phyloP scores from a whole-genome alignment of 2,113 vertebrate genomes.

The Gallinago media region DNA sequence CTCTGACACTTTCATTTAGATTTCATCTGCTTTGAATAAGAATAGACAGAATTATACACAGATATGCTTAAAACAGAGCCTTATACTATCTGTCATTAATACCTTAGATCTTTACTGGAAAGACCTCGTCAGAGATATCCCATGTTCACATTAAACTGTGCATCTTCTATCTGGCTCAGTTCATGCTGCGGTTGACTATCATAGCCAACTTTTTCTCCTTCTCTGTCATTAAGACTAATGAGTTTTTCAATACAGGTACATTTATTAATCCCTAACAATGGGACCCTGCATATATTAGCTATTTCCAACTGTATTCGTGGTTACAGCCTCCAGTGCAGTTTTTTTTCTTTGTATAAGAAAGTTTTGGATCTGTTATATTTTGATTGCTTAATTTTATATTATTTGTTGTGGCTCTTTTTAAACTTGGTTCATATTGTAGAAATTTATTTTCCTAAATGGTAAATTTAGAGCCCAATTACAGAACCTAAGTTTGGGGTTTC shows the following conservation, averaged over 20 bases:
- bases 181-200: neutral
- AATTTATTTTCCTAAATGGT: neutral
- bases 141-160: neutral
- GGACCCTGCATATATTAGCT: neutral
- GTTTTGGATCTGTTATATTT: neutral
- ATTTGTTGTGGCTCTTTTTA: neutral
- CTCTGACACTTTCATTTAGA: neutral
- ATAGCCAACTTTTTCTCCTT: neutral
- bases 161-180: neutral
- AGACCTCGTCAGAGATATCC: neutral
- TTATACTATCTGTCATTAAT: neutral
- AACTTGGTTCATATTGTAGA: neutral
- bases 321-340: neutral
- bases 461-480: neutral
- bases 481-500: accelerated
- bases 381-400: neutral
- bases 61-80: neutral
- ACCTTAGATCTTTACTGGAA: neutral
- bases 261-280: neutral
- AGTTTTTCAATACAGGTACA: neutral
- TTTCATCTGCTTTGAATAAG: neutral
- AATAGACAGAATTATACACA: neutral
- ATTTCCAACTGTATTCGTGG: neutral
- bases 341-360: neutral
- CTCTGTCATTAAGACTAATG: neutral